A percentile compares a stretch with the other conserved stretches of the same genome.
Conservation (phyloP, 2,888 invertebrate species). For the Leistus spinibarbis region DNA sequence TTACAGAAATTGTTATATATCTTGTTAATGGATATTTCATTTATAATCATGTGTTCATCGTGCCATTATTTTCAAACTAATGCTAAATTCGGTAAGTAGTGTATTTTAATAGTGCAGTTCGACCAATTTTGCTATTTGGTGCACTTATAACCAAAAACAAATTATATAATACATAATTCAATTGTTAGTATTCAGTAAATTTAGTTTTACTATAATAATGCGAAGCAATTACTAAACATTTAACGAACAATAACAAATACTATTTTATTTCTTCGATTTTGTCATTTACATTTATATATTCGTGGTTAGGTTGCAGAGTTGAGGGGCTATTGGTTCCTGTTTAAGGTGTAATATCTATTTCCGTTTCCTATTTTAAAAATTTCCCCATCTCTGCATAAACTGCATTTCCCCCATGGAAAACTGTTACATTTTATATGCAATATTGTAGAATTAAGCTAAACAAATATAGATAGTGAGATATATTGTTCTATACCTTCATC, state of each 20-base stretch:
- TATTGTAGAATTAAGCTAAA: constrained; percentile 38
- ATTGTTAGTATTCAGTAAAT: not conserved
- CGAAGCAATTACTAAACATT: constrained; percentile 21
- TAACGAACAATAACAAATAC: constrained; percentile 33
- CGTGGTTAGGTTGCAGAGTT: constrained; percentile 19
- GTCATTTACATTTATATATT: constrained; percentile 24
- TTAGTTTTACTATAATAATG: constrained; percentile 11
- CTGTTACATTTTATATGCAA: constrained; percentile 39
- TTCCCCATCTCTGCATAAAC: constrained; percentile 13
- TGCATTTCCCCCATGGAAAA: constrained; percentile 27
- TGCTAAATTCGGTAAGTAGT: constrained; percentile 31
- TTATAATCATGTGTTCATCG: constrained; percentile 24
- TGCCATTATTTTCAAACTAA: constrained; percentile 31
- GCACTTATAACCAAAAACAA: constrained; percentile 20
- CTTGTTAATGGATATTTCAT: not conserved
- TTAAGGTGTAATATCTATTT: not conserved
- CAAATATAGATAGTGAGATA: constrained; percentile 39
- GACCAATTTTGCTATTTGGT: constrained; percentile 36
- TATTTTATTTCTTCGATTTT: constrained; percentile 31
- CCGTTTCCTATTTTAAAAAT: not conserved
- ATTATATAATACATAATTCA: not conserved
- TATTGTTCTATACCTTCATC: constrained; percentile 37
- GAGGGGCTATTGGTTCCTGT: not conserved
- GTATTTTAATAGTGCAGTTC: constrained; percentile 25
- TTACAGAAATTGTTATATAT: not conserved